phyloP scores from a whole-genome alignment of 2,888 invertebrate species.

The Petrolisthes cinctipes region DNA sequence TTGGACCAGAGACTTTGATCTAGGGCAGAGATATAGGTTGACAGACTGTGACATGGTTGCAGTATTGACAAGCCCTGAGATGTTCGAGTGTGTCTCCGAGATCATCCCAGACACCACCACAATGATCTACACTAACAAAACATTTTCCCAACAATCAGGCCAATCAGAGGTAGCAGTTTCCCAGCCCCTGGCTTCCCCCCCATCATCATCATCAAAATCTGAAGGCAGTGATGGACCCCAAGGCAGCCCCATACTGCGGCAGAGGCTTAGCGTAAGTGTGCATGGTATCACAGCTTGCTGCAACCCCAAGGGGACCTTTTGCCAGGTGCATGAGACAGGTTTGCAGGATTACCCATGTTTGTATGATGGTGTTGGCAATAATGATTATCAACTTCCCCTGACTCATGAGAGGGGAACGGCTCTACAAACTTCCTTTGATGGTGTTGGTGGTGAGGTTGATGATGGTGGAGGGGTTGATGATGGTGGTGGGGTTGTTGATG shows the following conservation, averaged over 20 bases:
- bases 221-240: constrained; percentile 9
- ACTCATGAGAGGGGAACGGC: too few relatives aligned
- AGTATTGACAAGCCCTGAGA: too few relatives aligned
- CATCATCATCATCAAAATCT: constrained; percentile 2
- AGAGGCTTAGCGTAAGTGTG: constrained; percentile 52
- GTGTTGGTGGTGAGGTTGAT: neutral
- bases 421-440: neutral
- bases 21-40: too few relatives aligned
- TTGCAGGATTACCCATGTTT: neutral
- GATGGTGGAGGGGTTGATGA: neutral
- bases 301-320: neutral
- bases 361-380: neutral
- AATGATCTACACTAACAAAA: neutral
- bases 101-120: too few relatives aligned
- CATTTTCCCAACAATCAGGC: constrained; percentile 8
- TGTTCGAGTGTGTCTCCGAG: too few relatives aligned
- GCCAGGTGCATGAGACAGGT: constrained; percentile 15
- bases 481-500: neutral
- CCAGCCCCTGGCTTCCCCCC: neutral
- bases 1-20: too few relatives aligned
- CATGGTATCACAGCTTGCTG: neutral
- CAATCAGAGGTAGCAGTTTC: neutral
- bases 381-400: too few relatives aligned
- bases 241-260: constrained; percentile 54
- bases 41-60: too few relatives aligned